Conservation (phyloP, 2,888 invertebrate genomes). For the Hypena proboscidalis region DNA sequence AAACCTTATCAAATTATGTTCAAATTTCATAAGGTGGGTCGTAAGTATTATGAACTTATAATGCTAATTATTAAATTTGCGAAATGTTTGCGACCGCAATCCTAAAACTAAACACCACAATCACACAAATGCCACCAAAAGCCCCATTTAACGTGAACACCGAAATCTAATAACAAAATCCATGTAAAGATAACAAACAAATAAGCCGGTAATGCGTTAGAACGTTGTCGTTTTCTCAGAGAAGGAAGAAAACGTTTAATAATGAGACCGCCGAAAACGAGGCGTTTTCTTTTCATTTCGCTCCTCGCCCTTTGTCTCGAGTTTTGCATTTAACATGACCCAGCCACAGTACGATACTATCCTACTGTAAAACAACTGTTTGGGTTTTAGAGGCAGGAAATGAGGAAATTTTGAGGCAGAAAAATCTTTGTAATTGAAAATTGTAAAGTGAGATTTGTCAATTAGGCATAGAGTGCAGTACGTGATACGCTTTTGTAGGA, state of each 20-base stretch:
- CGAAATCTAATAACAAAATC: constrained; percentile 42
- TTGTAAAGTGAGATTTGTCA: too few relatives aligned
- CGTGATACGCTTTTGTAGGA: too few relatives aligned
- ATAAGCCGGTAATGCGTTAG: constrained; percentile 50
- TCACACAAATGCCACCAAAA: background rate
- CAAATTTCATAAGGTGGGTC: too few relatives aligned
- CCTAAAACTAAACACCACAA: too few relatives aligned
- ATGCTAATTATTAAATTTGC: too few relatives aligned
- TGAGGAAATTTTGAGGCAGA: constrained; percentile 30
- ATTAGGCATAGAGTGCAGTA: too few relatives aligned
- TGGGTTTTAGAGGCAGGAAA: constrained; percentile 36
- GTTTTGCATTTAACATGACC: constrained; percentile 54
- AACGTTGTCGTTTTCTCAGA: constrained; percentile 53
- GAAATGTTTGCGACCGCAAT: too few relatives aligned
- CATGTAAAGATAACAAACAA: constrained; percentile 50
- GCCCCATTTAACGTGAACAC: constrained; percentile 20
- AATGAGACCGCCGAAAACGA: constrained; percentile 68
- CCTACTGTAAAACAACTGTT: constrained; percentile 22
- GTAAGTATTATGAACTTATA: too few relatives aligned
- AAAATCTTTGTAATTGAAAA: too few relatives aligned
- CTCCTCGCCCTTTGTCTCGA: constrained; percentile 59
- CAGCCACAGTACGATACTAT: constrained; percentile 14
- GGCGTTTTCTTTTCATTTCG: constrained; percentile 67
- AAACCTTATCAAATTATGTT: too few relatives aligned
- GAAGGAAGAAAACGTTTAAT: constrained; percentile 67